Evolutionary conservation across 2,888 invertebrate genomes (phyloP).

Genomic region (Stomorhina lunata): DNA sequence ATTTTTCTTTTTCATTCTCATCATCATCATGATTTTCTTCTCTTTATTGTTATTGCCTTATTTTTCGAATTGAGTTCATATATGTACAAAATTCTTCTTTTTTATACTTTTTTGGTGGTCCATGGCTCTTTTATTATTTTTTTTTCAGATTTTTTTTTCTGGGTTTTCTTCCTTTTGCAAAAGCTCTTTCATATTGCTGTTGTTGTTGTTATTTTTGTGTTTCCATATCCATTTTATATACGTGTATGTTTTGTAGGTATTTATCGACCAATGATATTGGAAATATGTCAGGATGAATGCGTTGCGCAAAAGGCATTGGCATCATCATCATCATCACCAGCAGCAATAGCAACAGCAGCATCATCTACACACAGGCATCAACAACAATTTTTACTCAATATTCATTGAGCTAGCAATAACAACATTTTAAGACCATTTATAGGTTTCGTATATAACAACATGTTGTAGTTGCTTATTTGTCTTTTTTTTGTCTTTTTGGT

Average conservation of each 20-base stretch:
- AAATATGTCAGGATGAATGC: constrained; percentile 77
- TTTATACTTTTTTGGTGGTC: constrained; percentile 66
- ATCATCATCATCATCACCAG: constrained; percentile 59
- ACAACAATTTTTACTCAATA: too few species aligned
- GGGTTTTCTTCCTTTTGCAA: constrained; percentile 68
- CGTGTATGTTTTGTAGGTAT: constrained; percentile 44
- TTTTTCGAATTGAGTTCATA: constrained; percentile 51
- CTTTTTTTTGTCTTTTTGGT: not conserved
- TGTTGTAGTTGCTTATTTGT: not conserved
- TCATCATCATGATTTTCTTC: constrained; percentile 45
- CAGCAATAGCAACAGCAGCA: constrained; percentile 21
- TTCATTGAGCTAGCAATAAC: constrained; percentile 16
- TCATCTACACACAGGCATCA: constrained; percentile 12
- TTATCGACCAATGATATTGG: constrained; percentile 79
- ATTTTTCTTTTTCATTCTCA: not conserved
- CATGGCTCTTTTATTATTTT: constrained; percentile 69
- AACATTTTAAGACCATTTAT: constrained; percentile 11
- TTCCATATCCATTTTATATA: constrained; percentile 19
- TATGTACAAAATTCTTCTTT: constrained; percentile 63
- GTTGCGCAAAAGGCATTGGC: constrained; percentile 66
- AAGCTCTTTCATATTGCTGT: constrained; percentile 10
- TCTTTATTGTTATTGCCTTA: constrained; percentile 39
- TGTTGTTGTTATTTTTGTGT: constrained; percentile 54
- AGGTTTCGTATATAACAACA: constrained; percentile 2
- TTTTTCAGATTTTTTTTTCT: too few species aligned